These are phyloP conservation scores for Myiagra hebetior DNA, from an alignment of 2,113 vertebrate species.

Conservation along the genomic window DNA sequence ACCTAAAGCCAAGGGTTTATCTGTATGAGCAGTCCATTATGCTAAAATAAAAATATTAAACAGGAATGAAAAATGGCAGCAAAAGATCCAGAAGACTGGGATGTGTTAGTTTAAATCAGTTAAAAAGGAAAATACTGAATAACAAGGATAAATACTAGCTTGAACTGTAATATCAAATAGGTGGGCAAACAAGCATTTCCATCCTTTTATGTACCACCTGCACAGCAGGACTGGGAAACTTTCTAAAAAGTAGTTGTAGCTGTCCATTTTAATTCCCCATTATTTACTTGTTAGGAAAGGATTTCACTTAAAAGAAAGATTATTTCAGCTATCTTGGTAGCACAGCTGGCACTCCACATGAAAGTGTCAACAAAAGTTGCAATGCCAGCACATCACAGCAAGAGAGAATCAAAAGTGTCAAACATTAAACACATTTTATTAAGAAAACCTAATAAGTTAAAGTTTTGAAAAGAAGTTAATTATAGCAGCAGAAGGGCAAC, in stretches of 20 bases:
- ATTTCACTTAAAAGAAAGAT: slow-evolving; percentile 1
- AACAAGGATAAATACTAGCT: not conserved
- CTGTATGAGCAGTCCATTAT: not conserved
- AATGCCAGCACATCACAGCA: not conserved
- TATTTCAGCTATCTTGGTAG: not conserved
- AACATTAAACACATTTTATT: not conserved
- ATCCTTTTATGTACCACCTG: not conserved
- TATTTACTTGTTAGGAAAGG: not conserved
- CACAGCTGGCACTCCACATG: not conserved
- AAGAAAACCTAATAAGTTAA: not conserved
- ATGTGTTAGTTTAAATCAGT: not conserved
- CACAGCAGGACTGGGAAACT: not conserved
- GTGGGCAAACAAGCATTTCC: not conserved
- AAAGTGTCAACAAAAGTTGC: not conserved
- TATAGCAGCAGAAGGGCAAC: not conserved
- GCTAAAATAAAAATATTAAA: not conserved
- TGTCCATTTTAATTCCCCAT: not conserved
- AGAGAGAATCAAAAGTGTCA: not conserved
- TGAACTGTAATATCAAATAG: not conserved
- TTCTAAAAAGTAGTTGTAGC: not conserved
- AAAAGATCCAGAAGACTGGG: not conserved
- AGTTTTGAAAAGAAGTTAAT: not conserved
- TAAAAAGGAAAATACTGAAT: not conserved
- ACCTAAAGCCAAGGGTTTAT: not conserved
- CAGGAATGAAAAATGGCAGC: not conserved